Percentiles rank a stretch among this genome's conserved stretches.
These are phyloP conservation scores for Pseudoatta argentina DNA, from an alignment of 1,140 invertebrate genomes.

Conservation along the genomic window DNA sequence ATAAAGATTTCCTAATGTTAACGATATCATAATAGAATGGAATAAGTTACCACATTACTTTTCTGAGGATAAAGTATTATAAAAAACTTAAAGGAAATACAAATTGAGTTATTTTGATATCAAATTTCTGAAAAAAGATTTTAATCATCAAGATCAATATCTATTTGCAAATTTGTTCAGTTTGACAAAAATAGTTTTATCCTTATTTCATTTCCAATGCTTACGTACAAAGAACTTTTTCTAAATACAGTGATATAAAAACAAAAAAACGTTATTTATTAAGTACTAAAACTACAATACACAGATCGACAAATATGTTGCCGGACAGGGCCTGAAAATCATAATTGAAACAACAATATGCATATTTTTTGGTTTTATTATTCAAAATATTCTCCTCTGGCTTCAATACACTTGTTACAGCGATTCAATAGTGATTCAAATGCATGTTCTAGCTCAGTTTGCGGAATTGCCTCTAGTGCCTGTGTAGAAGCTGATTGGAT, in stretches of 20 bases:
- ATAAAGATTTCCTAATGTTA: not conserved
- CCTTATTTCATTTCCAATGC: not conserved
- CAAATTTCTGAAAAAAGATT: not conserved
- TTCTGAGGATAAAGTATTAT: not conserved
- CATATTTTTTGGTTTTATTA: too few species aligned
- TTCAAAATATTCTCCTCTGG: too few species aligned
- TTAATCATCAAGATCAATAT: not conserved
- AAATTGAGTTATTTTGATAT: not conserved
- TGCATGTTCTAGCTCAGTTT: too few species aligned
- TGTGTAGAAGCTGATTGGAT: too few species aligned
- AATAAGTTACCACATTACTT: not conserved
- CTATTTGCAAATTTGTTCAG: not conserved
- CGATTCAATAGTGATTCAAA: too few species aligned
- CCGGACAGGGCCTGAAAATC: too few species aligned
- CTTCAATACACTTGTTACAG: too few species aligned
- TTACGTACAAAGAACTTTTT: not conserved
- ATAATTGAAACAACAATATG: too few species aligned
- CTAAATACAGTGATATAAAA: not conserved
- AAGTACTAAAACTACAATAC: not conserved
- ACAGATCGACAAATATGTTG: too few species aligned
- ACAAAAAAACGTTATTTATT: not conserved
- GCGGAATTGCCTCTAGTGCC: too few species aligned
- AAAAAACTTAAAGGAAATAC: not conserved
- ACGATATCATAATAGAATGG: not conserved
- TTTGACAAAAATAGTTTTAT: not conserved